These are phyloP conservation scores for Galbula dea DNA, from an alignment of 2,113 vertebrate species.

Conservation along the genomic window DNA sequence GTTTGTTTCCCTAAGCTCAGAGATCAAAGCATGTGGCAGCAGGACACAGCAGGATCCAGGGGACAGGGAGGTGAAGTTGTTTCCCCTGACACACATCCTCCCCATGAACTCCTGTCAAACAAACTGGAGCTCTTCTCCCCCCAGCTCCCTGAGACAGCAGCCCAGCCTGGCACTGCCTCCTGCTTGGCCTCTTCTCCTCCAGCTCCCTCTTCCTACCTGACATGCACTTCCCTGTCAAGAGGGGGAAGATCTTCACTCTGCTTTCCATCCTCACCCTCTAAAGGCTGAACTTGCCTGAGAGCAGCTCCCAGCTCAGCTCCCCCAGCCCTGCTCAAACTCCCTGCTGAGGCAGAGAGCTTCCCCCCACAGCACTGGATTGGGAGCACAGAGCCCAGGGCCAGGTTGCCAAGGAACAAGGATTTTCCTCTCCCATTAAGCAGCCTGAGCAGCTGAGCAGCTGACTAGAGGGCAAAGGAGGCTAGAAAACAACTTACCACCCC, in stretches of 20 bases:
- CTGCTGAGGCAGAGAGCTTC: background rate
- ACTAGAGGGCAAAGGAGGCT: background rate
- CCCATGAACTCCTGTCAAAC: background rate
- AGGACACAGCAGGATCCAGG: background rate
- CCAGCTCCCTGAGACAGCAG: too few species aligned
- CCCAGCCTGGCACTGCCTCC: background rate
- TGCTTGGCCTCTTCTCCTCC: background rate
- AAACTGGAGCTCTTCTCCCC: background rate
- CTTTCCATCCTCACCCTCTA: background rate
- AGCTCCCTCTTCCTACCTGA: background rate
- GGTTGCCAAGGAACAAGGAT: background rate
- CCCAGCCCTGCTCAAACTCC: background rate
- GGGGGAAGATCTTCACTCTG: background rate
- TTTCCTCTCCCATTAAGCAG: background rate
- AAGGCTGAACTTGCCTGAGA: background rate
- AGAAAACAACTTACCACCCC: background rate
- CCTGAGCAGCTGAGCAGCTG: background rate
- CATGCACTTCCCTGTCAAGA: too few species aligned
- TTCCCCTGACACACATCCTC: background rate
- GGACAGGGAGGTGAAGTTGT: background rate
- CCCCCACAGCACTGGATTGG: background rate
- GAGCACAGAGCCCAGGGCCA: background rate
- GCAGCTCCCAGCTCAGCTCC: background rate
- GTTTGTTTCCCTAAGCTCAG: background rate
- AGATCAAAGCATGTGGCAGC: background rate